Evolutionary conservation across 2,113 vertebrate genomes (phyloP).

Genomic region (Cyprinodon tularosa): DNA sequence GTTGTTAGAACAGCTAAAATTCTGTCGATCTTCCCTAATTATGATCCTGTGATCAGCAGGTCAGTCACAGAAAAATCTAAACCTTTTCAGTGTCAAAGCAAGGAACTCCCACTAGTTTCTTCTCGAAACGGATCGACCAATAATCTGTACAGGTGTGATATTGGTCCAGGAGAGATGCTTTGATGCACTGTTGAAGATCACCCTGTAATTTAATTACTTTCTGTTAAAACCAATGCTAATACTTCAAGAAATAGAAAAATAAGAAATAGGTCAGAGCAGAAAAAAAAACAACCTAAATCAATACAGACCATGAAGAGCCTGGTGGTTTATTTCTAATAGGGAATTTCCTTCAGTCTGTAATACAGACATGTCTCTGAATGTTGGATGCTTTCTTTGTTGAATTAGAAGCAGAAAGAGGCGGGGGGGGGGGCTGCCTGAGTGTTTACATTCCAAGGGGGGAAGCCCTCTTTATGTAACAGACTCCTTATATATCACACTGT

Average conservation of each 20-base stretch:
- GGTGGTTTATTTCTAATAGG: neutral
- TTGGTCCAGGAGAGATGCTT: neutral
- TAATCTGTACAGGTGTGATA: neutral
- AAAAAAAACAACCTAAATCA: neutral
- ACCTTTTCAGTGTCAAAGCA: neutral
- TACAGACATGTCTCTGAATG: neutral
- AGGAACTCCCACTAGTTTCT: neutral
- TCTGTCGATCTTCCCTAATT: neutral
- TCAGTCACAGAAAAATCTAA: neutral
- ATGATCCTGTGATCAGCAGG: neutral
- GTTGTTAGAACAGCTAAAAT: no score
- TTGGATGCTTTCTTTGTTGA: neutral
- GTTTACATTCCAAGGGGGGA: conserved; percentile 49
- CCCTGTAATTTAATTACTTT: neutral
- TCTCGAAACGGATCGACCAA: neutral
- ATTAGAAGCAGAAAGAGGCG: neutral
- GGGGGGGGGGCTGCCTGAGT: neutral
- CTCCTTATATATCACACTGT: conserved; percentile 61
- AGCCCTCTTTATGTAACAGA: conserved; percentile 56
- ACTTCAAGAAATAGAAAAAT: neutral
- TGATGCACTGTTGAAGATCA: neutral
- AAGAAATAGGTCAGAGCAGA: neutral
- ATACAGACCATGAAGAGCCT: neutral
- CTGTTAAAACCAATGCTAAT: neutral
- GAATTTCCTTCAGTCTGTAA: neutral